Conservation (phyloP, 2,797 vertebrate species). For the Hozukius guyotensis region DNA sequence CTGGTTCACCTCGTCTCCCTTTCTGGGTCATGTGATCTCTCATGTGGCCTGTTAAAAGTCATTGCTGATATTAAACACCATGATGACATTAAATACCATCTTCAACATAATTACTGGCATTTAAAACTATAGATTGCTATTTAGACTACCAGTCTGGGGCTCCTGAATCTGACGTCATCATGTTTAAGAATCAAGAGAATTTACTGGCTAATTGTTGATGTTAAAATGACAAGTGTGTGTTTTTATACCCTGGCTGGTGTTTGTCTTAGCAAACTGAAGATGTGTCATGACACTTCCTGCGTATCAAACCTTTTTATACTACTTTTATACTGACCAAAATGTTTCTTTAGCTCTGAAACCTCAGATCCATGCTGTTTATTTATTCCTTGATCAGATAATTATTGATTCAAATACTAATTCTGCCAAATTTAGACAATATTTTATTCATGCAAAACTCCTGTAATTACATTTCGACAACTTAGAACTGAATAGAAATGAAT, state of each 20-base stretch:
- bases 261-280: neutral
- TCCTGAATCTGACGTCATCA: neutral
- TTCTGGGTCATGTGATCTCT: neutral
- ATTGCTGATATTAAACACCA: constrained; percentile 12
- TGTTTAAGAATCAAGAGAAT: too few species aligned
- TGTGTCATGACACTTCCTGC: too few species aligned
- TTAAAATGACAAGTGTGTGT: too few species aligned
- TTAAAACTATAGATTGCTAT: neutral
- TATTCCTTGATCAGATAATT: neutral
- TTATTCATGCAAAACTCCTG: neutral
- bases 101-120: neutral
- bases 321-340: neutral
- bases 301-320: too few species aligned
- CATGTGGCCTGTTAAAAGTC: neutral
- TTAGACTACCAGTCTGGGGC: neutral
- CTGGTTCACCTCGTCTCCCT: constrained; percentile 1
- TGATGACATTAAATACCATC: neutral
- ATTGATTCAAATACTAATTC: neutral
- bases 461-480: neutral
- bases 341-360: neutral
- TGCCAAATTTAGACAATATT: neutral
- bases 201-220: too few species aligned
- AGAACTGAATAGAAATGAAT: neutral
- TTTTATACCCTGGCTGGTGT: too few species aligned
- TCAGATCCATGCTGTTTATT: neutral